These are phyloP conservation scores for Venustoraphidia nigricollis DNA, from an alignment of 2,888 invertebrate species.

Conservation along the genomic window DNA sequence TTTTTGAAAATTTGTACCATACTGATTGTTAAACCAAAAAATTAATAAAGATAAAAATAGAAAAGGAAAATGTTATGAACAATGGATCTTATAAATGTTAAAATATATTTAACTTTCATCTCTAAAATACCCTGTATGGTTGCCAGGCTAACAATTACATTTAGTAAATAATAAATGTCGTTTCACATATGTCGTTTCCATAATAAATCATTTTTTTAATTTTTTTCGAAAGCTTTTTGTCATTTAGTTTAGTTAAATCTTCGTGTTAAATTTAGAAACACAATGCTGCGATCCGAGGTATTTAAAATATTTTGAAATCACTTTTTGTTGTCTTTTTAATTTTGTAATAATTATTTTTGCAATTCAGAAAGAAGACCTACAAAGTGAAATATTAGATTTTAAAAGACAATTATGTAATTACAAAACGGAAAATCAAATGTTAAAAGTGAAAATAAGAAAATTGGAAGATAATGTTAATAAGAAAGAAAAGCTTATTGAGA, in stretches of 20 bases:
- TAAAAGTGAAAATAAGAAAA: slow-evolving; percentile 20
- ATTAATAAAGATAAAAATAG: no score
- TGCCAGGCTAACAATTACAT: not conserved
- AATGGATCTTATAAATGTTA: not conserved
- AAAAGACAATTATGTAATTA: slow-evolving; percentile 16
- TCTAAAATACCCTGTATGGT: not conserved
- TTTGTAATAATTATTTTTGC: not conserved
- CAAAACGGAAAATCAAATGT: slow-evolving; percentile 17
- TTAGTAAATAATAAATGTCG: no score
- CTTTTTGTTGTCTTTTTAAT: no score
- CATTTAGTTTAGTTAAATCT: no score
- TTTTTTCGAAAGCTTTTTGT: no score
- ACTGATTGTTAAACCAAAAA: not conserved
- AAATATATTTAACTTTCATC: no score
- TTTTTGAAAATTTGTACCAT: not conserved
- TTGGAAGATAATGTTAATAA: slow-evolving; percentile 18
- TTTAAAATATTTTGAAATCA: not conserved
- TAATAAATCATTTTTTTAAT: no score
- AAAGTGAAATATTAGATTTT: slow-evolving; percentile 16
- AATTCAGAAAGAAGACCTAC: slow-evolving; percentile 14
- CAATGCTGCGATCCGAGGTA: slow-evolving; percentile 4
- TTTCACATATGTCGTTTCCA: no score
- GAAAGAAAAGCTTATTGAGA: slow-evolving; percentile 18
- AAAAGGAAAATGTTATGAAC: not conserved
- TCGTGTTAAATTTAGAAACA: not conserved